These are phyloP conservation scores for Sander lucioperca DNA, from an alignment of 2,113 vertebrate species.

Conservation along the genomic window DNA sequence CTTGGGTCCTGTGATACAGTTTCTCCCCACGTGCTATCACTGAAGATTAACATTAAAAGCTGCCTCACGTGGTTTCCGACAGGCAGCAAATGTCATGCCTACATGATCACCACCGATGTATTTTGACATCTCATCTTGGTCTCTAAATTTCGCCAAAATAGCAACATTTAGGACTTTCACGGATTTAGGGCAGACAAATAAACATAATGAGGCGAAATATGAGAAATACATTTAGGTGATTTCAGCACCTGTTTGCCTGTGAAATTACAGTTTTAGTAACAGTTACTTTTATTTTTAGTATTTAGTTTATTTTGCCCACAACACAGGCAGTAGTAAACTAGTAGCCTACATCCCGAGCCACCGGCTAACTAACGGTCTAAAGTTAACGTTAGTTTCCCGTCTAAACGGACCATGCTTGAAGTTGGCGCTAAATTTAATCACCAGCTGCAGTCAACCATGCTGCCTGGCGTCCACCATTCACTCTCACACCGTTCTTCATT, in stretches of 20 bases:
- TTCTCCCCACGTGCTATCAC: neutral
- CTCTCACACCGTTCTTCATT: neutral
- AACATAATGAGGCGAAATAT: neutral
- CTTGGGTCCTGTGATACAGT: neutral
- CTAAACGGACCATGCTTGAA: neutral
- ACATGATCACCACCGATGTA: neutral
- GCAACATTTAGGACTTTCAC: neutral
- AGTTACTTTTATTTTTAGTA: neutral
- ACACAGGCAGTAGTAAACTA: too few species aligned
- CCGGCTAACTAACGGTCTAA: neutral
- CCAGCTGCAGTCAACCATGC: slow-evolving; percentile 1
- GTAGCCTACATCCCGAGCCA: too few species aligned
- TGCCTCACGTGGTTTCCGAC: neutral
- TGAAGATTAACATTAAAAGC: neutral
- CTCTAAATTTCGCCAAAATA: neutral
- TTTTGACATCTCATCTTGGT: neutral
- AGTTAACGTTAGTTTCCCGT: neutral
- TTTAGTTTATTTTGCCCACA: neutral
- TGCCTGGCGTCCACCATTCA: too few species aligned
- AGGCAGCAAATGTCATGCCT: neutral
- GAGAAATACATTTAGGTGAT: neutral
- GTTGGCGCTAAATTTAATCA: slow-evolving; percentile 62
- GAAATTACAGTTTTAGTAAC: neutral
- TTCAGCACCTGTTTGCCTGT: neutral
- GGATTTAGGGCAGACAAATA: neutral